Conservation (phyloP, 2,888 invertebrate species). For the Anthrax anthrax region DNA sequence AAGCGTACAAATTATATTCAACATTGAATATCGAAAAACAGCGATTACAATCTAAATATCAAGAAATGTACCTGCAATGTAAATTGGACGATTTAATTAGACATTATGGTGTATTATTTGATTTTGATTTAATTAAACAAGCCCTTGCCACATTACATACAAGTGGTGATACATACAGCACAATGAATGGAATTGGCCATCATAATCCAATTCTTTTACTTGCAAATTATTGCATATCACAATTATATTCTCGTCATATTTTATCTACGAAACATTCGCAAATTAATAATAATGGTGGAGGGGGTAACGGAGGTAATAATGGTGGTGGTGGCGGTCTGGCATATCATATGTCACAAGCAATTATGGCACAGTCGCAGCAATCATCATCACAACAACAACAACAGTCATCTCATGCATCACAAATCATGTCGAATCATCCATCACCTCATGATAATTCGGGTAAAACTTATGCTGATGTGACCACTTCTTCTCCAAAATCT, state of each 20-base stretch:
- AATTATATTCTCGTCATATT: slow-evolving; percentile 51
- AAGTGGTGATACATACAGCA: slow-evolving; percentile 29
- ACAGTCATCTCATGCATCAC: background rate
- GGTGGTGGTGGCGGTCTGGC: background rate
- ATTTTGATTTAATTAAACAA: slow-evolving; percentile 51
- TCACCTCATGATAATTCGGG: slow-evolving; percentile 15
- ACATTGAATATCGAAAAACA: slow-evolving; percentile 50
- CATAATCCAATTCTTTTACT: slow-evolving; percentile 57
- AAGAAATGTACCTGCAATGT: slow-evolving; percentile 56
- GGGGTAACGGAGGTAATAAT: too few species aligned
- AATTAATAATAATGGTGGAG: slow-evolving; percentile 37
- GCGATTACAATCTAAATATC: slow-evolving; percentile 49
- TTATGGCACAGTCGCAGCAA: slow-evolving; percentile 17
- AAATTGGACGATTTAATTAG: slow-evolving; percentile 56
- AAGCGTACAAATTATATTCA: slow-evolving; percentile 46
- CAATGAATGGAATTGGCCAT: slow-evolving; percentile 26
- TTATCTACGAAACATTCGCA: slow-evolving; percentile 33
- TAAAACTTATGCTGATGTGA: slow-evolving; percentile 25
- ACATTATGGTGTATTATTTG: slow-evolving; percentile 50
- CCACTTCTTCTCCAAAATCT: slow-evolving; percentile 18
- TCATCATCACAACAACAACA: slow-evolving; percentile 9
- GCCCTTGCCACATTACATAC: slow-evolving; percentile 48
- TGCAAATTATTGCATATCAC: slow-evolving; percentile 64
- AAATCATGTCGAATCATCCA: slow-evolving; percentile 13
- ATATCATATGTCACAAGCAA: slow-evolving; percentile 10